Evolutionary conservation across 1,140 invertebrate species (phyloP), one percentile per base, ranked within the genome.

Genomic region (Teleogryllus occipitalis): DNA sequence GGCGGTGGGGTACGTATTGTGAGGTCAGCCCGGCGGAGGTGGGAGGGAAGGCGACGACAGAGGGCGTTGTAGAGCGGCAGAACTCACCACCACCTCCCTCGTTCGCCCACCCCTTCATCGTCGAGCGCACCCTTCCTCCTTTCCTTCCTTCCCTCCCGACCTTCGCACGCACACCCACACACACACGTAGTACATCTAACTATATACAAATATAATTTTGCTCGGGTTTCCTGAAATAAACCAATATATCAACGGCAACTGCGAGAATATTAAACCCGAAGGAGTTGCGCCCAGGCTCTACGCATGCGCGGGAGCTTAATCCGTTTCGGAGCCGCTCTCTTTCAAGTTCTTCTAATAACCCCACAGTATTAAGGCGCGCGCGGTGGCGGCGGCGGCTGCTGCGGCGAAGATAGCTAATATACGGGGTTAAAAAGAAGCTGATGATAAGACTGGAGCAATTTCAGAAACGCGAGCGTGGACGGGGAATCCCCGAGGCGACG

Each of bases 181-280:
- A 39, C 27, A n/a, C n/a, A n/a, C n/a, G n/a, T n/a, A 39, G 27
- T 39, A 39, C 27, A 39, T 39, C 27, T 39, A 39, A 39, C 27
- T 65, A 65, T 65, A 14, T 65, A 14, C 54, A 65, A 14, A 65
- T 65, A 14, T 65, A 65, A 18, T 65, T 65, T 65, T 65, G 18
- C 54, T 65, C 54, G 18, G 54, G 54, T 14, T 65, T 65, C 54
- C 54, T 7, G 54, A 65, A 65, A 65, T 65, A 65, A 65, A 65
- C 54, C 54, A 65, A 65, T 65, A 18, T 65, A 65, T 65, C 54
- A 65, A 65, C 54, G 18, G 54, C 54, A 65, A 65, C 54, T 65
- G 54, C 54, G 54, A 65, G 54, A 65, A 65, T 65, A 65, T 65
- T 65, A 65, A 65, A 65, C 54, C 54, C 54, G 54, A 65, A 65